phyloP scores from a whole-genome alignment of 64 coral and sea anemone species.

The Pocillopora damicornis region DNA sequence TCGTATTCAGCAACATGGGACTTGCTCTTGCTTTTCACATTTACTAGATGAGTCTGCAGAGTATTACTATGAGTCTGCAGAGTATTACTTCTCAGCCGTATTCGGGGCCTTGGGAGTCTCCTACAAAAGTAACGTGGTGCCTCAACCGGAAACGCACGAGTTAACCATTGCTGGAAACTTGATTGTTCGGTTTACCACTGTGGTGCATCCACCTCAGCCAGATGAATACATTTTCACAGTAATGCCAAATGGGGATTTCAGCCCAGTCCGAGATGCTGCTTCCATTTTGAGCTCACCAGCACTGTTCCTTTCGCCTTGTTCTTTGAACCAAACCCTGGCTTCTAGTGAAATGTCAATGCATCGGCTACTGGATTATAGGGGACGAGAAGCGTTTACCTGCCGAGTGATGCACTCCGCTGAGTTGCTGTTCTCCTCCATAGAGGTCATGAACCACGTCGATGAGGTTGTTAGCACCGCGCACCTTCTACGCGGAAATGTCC shows the following conservation, averaged over 20 bases:
- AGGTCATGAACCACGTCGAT: slow-evolving; percentile 32
- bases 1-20: not conserved
- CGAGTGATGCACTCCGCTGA: slow-evolving; percentile 42
- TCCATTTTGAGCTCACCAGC: slow-evolving; percentile 36
- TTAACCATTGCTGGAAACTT: not conserved
- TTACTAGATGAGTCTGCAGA: not conserved
- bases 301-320: slow-evolving; percentile 41
- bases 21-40: not conserved
- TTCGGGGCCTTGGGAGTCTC: not conserved
- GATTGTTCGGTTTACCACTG: not conserved
- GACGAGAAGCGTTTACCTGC: slow-evolving; percentile 37
- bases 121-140: not conserved
- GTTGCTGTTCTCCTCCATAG: slow-evolving; percentile 44
- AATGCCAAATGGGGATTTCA: slow-evolving; percentile 8
- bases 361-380: slow-evolving; percentile 7
- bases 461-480: slow-evolving; percentile 39
- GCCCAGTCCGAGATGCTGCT: not conserved
- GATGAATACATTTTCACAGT: slow-evolving; percentile 37
- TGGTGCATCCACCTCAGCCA: not conserved
- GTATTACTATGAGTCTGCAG: not conserved
- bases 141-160: not conserved
- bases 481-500: slow-evolving; percentile 37
- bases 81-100: not conserved
- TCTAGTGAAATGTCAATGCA: slow-evolving; percentile 57
- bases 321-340: slow-evolving; percentile 12